Base-by-base conservation (phyloP, 2,888 invertebrate genomes). In the Eilema sororculum region DNA sequence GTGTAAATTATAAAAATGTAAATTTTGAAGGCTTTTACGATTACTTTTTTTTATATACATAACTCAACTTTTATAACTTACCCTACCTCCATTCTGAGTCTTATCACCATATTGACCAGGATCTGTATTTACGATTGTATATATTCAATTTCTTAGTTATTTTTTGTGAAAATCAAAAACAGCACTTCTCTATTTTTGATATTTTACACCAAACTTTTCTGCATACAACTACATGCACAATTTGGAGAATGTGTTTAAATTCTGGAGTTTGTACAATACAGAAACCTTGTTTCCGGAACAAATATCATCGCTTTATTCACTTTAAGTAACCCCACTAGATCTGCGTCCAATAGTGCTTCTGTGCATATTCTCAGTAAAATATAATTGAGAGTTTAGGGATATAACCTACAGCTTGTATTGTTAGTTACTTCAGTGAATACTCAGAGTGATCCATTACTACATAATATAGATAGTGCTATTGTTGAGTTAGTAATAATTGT, bases 181-280 rank as follows among this genome's bases (percentile, higher is more conserved):
- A 37, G 33, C 9, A 33, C 33, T 37, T 37, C 20, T n/a, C 52
- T 52, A 16, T 20, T 20, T 46, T 6, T 13, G 16, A 46, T 52
- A 52, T 52, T 46, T 52, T 52, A 9, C 52, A 52, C n/a, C 52
- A 20, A n/a, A 52, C 52, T n/a, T 52, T 52, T 52, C 8, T 52
- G 52, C n/a, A 52, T 52, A n/a, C 20, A 20, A 46, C 6, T 20
- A 46, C 20, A 6, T 2, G 20, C 2, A 46, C 20, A 46, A 6
- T 52, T 52, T 52, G 52, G 52, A 9, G 9, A n/a, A n/a, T 52
- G 9, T 52, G 20, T 20, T 52, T 52, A 52, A 52, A 52, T 52
- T 52, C 52, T 52, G 52, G n/a, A 52, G 52, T 52, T 52, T 52
- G 52, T 52, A n/a, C n/a, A 52, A 52, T 52, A 52, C 52, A n/a